Evolutionary conservation across 1,140 invertebrate species (phyloP).

Genomic region (Hirudo medicinalis): DNA sequence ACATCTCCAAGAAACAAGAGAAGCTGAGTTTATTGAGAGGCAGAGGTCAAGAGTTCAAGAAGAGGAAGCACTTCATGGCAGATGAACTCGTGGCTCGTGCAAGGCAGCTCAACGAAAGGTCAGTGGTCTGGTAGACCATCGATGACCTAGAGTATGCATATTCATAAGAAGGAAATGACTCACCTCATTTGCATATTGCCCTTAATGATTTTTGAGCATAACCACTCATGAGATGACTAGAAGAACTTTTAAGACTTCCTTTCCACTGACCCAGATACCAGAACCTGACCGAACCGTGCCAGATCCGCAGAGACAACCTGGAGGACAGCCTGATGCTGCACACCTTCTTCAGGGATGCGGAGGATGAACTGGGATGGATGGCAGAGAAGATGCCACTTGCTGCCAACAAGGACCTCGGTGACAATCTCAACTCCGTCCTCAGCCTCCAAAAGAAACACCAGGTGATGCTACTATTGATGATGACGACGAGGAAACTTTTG

Average conservation of each 20-base stretch:
- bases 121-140: constrained; percentile 43
- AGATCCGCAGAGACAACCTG: constrained; percentile 50
- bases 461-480: constrained; percentile 60
- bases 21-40: constrained; percentile 74
- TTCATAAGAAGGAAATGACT: too few species aligned
- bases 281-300: constrained; percentile 47
- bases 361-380: constrained; percentile 98
- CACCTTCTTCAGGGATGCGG: constrained; percentile 88
- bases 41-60: constrained; percentile 75
- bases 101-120: constrained; percentile 46
- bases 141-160: not conserved
- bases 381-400: constrained; percentile 94
- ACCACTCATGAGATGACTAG: too few species aligned
- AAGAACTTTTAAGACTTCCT: too few species aligned
- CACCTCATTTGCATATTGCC: too few species aligned
- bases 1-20: constrained; percentile 78
- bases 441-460: constrained; percentile 98
- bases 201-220: too few species aligned
- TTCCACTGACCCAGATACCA: constrained; percentile 49
- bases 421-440: constrained; percentile 86
- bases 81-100: constrained; percentile 78
- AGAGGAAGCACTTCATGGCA: constrained; percentile 86
- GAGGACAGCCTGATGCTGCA: constrained; percentile 84
- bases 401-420: constrained; percentile 79
- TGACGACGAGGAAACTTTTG: constrained; percentile 44